A percentile compares a stretch with the other conserved stretches of the same genome.
Conservation (phyloP, 2,113 vertebrate species). For the Phalacrocorax aristotelis region DNA sequence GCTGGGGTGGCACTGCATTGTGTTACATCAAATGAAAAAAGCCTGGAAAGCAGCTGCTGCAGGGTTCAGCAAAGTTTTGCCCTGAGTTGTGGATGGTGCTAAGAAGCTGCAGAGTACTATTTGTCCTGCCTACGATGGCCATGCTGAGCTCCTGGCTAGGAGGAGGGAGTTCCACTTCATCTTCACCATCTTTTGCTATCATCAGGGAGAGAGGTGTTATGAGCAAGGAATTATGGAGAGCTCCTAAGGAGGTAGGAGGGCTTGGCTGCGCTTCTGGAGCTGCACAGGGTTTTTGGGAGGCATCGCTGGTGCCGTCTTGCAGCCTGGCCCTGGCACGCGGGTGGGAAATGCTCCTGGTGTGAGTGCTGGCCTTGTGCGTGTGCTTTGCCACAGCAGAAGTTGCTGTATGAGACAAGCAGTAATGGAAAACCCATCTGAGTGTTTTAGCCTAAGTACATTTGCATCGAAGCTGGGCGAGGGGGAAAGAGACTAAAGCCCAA, state of each 20-base stretch:
- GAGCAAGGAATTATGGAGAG: not conserved
- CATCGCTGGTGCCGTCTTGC: not conserved
- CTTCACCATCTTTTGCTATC: not conserved
- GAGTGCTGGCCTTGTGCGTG: fast-evolving
- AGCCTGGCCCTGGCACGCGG: not conserved
- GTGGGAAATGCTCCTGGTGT: not conserved
- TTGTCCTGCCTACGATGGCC: not conserved
- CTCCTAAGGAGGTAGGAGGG: not conserved
- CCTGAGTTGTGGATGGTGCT: not conserved
- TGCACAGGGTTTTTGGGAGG: not conserved
- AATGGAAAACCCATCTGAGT: not conserved
- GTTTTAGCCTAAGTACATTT: not conserved
- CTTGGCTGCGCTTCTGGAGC: not conserved
- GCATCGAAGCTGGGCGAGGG: not conserved
- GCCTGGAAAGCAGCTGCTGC: not conserved
- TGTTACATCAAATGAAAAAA: not conserved
- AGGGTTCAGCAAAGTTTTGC: not conserved
- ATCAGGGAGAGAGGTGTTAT: fast-evolving
- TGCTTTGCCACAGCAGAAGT: not conserved
- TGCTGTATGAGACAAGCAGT: not conserved
- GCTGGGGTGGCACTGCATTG: not conserved
- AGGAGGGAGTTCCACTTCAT: not conserved
- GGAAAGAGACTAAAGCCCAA: not conserved
- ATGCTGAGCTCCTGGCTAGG: not conserved
- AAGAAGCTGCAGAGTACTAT: not conserved